Conservation (phyloP, 1,140 invertebrate species). For the Araneus ventricosus region DNA sequence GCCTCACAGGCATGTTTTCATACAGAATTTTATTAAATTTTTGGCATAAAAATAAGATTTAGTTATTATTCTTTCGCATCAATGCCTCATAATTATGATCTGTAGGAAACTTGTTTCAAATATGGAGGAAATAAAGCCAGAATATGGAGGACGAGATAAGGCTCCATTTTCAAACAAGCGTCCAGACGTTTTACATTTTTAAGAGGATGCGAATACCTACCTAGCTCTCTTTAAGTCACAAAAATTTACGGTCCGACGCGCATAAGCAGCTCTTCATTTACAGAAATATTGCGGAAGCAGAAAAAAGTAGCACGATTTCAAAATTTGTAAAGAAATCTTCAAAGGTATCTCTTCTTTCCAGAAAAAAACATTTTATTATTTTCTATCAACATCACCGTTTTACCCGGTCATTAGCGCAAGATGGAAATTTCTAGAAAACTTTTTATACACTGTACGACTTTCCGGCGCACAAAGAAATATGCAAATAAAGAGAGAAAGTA, state of each 20-base stretch:
- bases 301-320: neutral
- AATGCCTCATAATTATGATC: no score
- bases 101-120: no score
- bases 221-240: neutral
- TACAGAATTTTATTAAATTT: no score
- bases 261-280: neutral
- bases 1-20: no score
- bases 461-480: neutral
- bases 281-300: neutral
- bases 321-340: neutral
- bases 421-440: neutral
- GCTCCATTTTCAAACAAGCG: no score
- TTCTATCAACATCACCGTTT: constrained; percentile 8
- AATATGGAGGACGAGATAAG: no score
- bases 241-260: neutral
- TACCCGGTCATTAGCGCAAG: constrained; percentile 2
- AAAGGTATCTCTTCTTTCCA: neutral
- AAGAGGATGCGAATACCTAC: no score
- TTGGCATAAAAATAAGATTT: no score
- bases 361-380: neutral
- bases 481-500: neutral
- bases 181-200: no score
- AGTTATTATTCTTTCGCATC: no score
- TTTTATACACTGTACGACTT: neutral
- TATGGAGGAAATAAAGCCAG: no score